These are phyloP conservation scores for Augiades crinisus DNA, from an alignment of 2,888 invertebrate genomes.

Conservation along the genomic window DNA sequence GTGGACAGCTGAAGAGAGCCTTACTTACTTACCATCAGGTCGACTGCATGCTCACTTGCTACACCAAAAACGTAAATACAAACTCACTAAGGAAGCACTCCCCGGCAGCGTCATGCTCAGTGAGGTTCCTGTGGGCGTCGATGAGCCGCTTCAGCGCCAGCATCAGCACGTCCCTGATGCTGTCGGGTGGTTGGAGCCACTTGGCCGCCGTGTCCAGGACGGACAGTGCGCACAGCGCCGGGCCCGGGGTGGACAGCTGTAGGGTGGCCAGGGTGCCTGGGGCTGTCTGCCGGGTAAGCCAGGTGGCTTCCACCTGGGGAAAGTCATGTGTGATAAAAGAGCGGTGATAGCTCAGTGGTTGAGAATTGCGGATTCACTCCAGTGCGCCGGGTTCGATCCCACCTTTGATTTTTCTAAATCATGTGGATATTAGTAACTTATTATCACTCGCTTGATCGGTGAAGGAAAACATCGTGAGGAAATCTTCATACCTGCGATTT, in stretches of 20 bases:
- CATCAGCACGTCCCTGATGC: conserved; percentile 49
- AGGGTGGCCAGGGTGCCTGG: conserved; percentile 57
- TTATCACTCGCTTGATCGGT: too few relatives aligned
- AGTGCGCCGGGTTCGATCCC: too few relatives aligned
- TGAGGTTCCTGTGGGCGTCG: conserved; percentile 58
- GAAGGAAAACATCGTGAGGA: too few relatives aligned
- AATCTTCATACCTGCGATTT: too few relatives aligned
- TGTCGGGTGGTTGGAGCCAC: conserved; percentile 42
- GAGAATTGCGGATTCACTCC: too few relatives aligned
- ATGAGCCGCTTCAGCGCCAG: conserved; percentile 47
- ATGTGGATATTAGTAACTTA: too few relatives aligned
- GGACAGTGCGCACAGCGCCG: conserved; percentile 64
- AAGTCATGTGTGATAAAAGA: too few relatives aligned
- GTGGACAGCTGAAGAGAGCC: conserved; percentile 53
- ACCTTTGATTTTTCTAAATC: too few relatives aligned
- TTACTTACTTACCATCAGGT: too few relatives aligned
- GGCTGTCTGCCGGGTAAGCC: conserved; percentile 51
- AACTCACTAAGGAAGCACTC: conserved; percentile 61
- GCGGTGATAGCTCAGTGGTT: too few relatives aligned
- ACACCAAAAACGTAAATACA: too few relatives aligned
- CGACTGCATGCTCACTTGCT: too few relatives aligned
- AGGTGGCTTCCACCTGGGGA: conserved; percentile 57
- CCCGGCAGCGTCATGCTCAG: conserved; percentile 63
- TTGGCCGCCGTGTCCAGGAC: conserved; percentile 57
- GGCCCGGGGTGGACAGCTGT: conserved; percentile 52